Evolutionary conservation across 2,888 invertebrate genomes (phyloP).

Genomic region (Drosophila fulvimacula): DNA sequence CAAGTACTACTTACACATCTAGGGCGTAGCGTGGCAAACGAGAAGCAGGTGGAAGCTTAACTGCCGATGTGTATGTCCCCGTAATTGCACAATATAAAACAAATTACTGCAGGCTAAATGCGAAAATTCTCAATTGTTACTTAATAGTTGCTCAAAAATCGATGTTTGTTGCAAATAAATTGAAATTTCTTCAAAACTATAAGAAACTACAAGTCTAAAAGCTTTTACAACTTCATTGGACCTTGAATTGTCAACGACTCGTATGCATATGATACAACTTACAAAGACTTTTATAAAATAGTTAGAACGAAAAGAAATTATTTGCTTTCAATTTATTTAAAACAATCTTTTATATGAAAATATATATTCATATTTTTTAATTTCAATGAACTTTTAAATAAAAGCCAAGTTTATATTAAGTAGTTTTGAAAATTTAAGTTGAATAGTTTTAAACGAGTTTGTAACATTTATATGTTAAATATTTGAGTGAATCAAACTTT

Average conservation of each 20-base stretch:
- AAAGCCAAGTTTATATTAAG: too few species aligned
- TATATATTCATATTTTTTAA: background rate
- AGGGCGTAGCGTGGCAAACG: background rate
- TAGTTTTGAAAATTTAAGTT: too few species aligned
- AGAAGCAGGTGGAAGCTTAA: background rate
- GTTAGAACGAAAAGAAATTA: too few species aligned
- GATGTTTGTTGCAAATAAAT: background rate
- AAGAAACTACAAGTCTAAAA: too few species aligned
- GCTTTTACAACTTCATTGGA: background rate
- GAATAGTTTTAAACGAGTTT: too few species aligned
- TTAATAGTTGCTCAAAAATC: background rate
- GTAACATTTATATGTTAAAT: too few species aligned
- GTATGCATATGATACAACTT: too few species aligned
- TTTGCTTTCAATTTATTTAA: background rate
- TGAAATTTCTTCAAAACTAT: background rate
- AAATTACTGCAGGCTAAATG: slow-evolving; percentile 29
- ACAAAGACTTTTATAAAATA: background rate
- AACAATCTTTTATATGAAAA: background rate
- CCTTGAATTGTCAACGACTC: too few species aligned
- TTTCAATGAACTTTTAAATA: background rate
- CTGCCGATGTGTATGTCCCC: slow-evolving; percentile 22
- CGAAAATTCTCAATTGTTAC: slow-evolving; percentile 15
- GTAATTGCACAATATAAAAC: slow-evolving; percentile 7
- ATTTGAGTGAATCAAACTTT: too few species aligned
- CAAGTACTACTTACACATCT: slow-evolving; percentile 14